These are phyloP conservation scores for Philantomba maxwellii DNA, from an alignment of 2,113 vertebrate species.

Conservation along the genomic window DNA sequence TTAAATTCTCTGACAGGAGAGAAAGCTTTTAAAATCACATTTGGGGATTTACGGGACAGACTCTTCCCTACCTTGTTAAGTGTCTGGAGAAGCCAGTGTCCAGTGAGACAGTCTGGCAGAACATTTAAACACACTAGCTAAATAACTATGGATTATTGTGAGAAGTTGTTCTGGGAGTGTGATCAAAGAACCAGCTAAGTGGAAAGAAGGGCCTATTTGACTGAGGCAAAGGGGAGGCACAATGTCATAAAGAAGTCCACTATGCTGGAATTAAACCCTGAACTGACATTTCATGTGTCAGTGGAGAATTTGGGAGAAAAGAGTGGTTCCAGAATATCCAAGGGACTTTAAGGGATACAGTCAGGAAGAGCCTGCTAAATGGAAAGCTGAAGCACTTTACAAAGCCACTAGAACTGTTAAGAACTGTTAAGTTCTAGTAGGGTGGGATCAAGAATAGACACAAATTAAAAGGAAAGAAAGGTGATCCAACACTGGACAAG, in stretches of 20 bases:
- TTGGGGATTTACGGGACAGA: neutral
- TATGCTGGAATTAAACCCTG: neutral
- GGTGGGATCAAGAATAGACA: neutral
- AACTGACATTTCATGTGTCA: neutral
- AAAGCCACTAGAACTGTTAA: neutral
- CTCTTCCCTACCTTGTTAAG: neutral
- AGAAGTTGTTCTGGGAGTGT: neutral
- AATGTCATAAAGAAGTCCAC: neutral
- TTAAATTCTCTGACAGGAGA: neutral
- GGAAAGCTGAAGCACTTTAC: neutral
- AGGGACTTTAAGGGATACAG: neutral
- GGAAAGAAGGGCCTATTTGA: neutral
- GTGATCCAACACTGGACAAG: neutral
- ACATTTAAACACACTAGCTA: neutral
- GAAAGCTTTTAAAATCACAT: neutral
- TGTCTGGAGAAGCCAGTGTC: neutral
- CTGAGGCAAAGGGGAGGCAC: accelerated
- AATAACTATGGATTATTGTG: neutral
- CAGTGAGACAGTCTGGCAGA: neutral
- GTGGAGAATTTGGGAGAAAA: neutral
- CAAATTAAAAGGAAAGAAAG: neutral
- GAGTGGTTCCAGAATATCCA: neutral
- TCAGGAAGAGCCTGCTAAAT: neutral
- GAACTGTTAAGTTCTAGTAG: neutral
- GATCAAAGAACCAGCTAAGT: neutral